Base-by-base conservation (phyloP, 2,113 vertebrate genomes). In the Rhizomys pruinosus region DNA sequence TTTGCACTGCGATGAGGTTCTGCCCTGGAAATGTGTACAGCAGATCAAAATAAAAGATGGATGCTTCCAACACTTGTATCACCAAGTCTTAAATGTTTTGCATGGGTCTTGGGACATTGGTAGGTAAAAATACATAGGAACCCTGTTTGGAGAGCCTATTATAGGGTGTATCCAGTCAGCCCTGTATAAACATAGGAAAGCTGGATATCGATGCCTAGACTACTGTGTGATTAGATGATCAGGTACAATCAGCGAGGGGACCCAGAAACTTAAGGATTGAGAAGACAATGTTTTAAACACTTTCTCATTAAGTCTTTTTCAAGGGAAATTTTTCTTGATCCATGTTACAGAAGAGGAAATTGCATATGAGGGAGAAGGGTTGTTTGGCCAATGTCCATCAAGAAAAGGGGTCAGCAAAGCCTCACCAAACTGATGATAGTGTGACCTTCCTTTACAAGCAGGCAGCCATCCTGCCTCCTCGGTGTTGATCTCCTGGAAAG, bases 1-100 rank as follows among this genome's bases (percentile, higher is more conserved):
- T 90, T 85, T 90, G 42, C 64, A 90, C 32, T 74, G 91, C 86
- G 80, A 74, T 71, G 69, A 93, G 90, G 93, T 61, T 96, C 66
- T 66, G 37, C 79, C 87, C 74, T 84, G 94, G 66, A 95, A 47
- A 87, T 37, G 42, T 84, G 76, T 69, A 42, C 87, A 64, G 15
- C 7, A 85, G 86, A 92, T 52, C 64, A 90, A 80, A 44, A 84
- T 63, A 52, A 88, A 89, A 69, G 64, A 25, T 12, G 52, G 68
- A 72, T 29, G 27, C 23, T 84, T 68, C 44, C 15, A 27, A 55
- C 13, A 59, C 39, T 90, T 61, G 29, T 17, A 47, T 68, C 52
- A 69, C n/a, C 63, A 47, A 90, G 12, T 84, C 23, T 57, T 55
- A 52, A 64, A 39, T 29, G 42, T 81, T 69, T 91, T 84, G 61